Conservation (phyloP, 2,113 vertebrate species). For the Clinocottus analis region DNA sequence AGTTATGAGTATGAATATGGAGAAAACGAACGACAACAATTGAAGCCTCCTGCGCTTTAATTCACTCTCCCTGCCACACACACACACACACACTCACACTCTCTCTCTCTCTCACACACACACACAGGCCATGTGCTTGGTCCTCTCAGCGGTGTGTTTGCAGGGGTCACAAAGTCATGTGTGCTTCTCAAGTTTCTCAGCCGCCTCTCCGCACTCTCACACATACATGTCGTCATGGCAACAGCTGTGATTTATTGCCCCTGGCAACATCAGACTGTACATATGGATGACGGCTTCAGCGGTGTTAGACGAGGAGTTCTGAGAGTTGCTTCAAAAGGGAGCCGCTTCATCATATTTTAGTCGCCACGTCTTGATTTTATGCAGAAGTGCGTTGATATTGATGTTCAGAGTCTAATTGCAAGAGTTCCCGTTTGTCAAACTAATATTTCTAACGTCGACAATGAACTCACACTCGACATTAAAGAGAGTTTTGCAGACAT, state of each 20-base stretch:
- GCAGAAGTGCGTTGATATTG: background rate
- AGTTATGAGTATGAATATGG: background rate
- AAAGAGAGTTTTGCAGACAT: background rate
- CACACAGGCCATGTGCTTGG: constrained; percentile 10
- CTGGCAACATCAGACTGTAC: constrained; percentile 19
- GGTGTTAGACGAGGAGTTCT: background rate
- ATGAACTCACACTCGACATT: background rate
- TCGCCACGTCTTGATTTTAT: background rate
- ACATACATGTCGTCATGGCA: constrained; percentile 12
- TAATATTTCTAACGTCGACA: no score
- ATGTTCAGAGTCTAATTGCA: background rate
- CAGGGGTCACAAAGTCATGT: constrained; percentile 60
- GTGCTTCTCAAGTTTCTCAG: constrained; percentile 58
- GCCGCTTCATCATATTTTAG: background rate
- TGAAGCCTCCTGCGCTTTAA: background rate
- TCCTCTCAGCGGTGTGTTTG: constrained; percentile 54
- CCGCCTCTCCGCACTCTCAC: constrained; percentile 14
- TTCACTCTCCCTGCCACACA: background rate
- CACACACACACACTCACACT: background rate
- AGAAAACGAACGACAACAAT: background rate
- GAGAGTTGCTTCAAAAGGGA: background rate
- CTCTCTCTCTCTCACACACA: background rate
- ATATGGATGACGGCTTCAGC: background rate
- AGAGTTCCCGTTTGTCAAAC: background rate
- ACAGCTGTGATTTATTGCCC: constrained; percentile 9